Base-by-base conservation (phyloP, 1,140 invertebrate genomes). In the Pectinophora gossypiella region DNA sequence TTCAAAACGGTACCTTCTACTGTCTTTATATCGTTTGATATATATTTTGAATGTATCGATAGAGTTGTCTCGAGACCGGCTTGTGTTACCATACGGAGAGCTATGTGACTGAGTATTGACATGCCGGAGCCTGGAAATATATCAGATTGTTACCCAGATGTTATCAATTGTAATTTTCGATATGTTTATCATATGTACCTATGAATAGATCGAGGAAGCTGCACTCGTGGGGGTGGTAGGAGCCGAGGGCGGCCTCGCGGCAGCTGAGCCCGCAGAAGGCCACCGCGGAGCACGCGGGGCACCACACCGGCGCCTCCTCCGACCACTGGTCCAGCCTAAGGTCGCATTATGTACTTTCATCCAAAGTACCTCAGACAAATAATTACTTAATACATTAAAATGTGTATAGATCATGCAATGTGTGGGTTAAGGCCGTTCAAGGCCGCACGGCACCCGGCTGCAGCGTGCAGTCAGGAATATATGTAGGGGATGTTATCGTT, bases 171-270 rank as follows among this genome's bases (percentile, higher is more conserved):
- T 3, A 48, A 7, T 2, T 48, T 3, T 23, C n/a, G 22, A 23
- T 5, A 23, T 23, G 22, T 23, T 38, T 5, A 3, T 38, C n/a
- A 7, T 38, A 44, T 36, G 73, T 79, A 91, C 92, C 93, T 51
- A 94, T 92, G 23, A 95, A 85, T 5, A 95, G 68, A 52, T 93
- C 92, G 43, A 95, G 85, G 71, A 94, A 92, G 59, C 91, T 89
- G 75, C 96, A 98, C 86, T 98, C 97, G 69, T 91, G 93, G 20
- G 90, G 86, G 79, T 98, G 96, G 77, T 96, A 97, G 0, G 89
- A 90, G 0, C 85, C 69, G 44, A 92, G 72, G 0, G 94, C 94
- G 15, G 80, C 67, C 23, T 92, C 89, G 47, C 91, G 88, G 83
- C 97, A 98, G 38, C 90, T 65, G 0, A 86, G 64, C 7, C 90